Evolutionary conservation across 2,113 vertebrate genomes (phyloP).

Genomic region (Lutjanus erythropterus): DNA sequence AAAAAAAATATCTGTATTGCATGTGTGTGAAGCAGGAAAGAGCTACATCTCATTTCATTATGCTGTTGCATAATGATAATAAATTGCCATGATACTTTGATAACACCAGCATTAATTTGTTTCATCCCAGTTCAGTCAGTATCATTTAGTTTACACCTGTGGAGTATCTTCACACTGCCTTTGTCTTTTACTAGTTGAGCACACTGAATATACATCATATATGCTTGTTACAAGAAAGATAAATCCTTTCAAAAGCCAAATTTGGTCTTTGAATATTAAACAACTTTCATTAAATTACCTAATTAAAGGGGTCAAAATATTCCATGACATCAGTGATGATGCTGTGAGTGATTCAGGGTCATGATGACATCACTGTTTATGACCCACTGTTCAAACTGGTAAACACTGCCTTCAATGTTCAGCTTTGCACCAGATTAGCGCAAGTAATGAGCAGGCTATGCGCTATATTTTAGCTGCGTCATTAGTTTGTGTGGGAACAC

Average conservation of each 20-base stretch:
- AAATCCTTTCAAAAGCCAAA: background rate
- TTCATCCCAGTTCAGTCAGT: no score
- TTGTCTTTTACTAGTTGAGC: background rate
- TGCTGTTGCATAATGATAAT: no score
- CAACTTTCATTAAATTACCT: slow-evolving; percentile 11
- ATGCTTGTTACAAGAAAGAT: background rate
- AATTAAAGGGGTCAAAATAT: slow-evolving; percentile 25
- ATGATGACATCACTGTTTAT: slow-evolving; percentile 68
- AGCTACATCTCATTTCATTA: no score
- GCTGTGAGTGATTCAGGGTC: slow-evolving; percentile 26
- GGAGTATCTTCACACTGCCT: no score
- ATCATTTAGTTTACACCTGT: no score
- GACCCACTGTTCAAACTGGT: slow-evolving; percentile 36
- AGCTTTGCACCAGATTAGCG: slow-evolving; percentile 42
- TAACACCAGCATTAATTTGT: no score
- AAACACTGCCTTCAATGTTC: slow-evolving; percentile 27
- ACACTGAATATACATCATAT: background rate
- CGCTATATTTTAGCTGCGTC: slow-evolving; percentile 40
- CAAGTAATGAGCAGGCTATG: slow-evolving; percentile 53
- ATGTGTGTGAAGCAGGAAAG: no score
- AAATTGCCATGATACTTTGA: no score
- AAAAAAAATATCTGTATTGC: no score
- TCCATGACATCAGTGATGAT: slow-evolving; percentile 64
- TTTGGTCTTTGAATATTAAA: background rate
- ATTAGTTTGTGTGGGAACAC: slow-evolving; percentile 40